Base-by-base conservation (phyloP, 2,888 invertebrate species). In the Bellardia bayeri region DNA sequence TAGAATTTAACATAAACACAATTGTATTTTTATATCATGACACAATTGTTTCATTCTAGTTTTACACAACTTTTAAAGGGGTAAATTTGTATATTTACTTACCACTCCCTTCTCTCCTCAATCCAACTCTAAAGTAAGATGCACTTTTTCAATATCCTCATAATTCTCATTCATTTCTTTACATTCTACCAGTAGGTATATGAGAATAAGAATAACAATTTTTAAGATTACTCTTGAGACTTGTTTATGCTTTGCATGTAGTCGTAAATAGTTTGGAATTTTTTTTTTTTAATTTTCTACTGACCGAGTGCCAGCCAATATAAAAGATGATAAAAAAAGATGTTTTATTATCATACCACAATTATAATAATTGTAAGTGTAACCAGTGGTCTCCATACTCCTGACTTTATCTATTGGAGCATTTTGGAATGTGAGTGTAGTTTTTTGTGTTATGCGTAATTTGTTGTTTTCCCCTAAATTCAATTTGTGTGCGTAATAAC, bases 301-400 rank as follows among this genome's bases (percentile, higher is more conserved):
- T 56, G 54, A 66, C 42, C 37, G 49, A 51, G 49, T 63, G 33
- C 2, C 51, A 64, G 37, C 13, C 16, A 16, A 14, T 37, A 37
- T 14, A 11, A 51, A 56, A 51, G 13, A 63, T 61, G 37, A 30
- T 45, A n/a, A 61, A 68, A 40, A 58, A 72, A 49, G 76, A 78
- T 78, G 58, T 61, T 78, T 74, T 72, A 11, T 13, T 58, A 45
- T 74, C 78, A 69, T 79, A 42, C 51, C 11, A 33, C 68, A 74
- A 79, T 86, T 86, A 79, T 68, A 51, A 78, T 82, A 45, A 85
- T 81, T 71, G 69, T 49, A 71, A 81, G 64, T 61, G 54, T 63
- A 63, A 69, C 68, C 33, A 69, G 61, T 82, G 61, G 16, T 83
- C 13, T 42, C 56, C 30, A 71, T 16, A 71, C 16, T 71, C 33